Percentiles rank a stretch among this genome's conserved stretches.
These are phyloP conservation scores for Clarias platycephalus DNA, from an alignment of 2,797 vertebrate species.

Conservation along the genomic window DNA sequence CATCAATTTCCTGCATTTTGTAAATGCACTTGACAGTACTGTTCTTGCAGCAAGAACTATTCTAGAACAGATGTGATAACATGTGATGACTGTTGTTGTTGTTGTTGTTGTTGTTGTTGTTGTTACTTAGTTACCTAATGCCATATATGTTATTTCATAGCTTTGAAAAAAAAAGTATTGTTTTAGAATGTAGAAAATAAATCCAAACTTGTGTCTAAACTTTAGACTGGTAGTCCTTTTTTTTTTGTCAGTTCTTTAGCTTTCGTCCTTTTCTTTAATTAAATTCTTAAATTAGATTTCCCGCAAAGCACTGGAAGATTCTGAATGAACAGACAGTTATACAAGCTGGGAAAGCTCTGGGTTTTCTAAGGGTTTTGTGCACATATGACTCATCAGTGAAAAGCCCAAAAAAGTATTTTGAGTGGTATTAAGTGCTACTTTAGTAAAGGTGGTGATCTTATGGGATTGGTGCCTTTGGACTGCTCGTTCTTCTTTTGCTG, in stretches of 20 bases:
- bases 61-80: too few relatives aligned
- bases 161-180: too few relatives aligned
- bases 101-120: too few relatives aligned
- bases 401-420: constrained; percentile 49
- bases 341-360: constrained; percentile 15
- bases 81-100: too few relatives aligned
- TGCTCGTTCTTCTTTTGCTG: constrained; percentile 16
- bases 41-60: too few relatives aligned
- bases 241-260: not conserved
- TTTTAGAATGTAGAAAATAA: too few relatives aligned
- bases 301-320: not conserved
- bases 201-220: too few relatives aligned
- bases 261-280: not conserved
- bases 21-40: too few relatives aligned
- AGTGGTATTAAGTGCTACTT: constrained; percentile 20
- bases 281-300: constrained; percentile 11
- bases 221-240: too few relatives aligned
- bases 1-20: too few relatives aligned
- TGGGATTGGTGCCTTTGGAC: constrained; percentile 17
- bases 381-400: constrained; percentile 45
- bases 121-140: too few relatives aligned
- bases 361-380: constrained; percentile 45
- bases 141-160: too few relatives aligned
- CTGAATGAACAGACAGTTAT: constrained; percentile 21
- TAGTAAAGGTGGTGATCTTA: constrained; percentile 35